Evolutionary conservation across 2,113 vertebrate species (phyloP).

Genomic region (Numida meleagris): DNA sequence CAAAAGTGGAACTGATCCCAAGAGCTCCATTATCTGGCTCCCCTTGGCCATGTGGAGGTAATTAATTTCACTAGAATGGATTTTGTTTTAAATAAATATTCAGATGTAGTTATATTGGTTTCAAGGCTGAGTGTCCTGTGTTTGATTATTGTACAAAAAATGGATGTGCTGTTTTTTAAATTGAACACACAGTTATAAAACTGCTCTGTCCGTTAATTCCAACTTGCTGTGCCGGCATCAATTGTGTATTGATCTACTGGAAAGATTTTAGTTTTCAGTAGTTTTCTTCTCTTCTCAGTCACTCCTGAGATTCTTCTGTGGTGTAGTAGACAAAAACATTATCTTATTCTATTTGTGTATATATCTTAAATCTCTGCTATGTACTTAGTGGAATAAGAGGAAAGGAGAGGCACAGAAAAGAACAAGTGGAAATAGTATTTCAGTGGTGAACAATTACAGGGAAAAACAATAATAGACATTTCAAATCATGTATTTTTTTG

Average conservation of each 20-base stretch:
- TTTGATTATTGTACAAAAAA: constrained; percentile 22
- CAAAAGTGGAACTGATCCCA: not conserved
- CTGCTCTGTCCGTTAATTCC: not conserved
- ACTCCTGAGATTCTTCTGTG: not conserved
- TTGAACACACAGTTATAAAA: not conserved
- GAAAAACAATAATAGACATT: not conserved
- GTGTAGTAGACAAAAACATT: not conserved
- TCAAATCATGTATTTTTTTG: not conserved
- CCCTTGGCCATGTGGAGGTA: not conserved
- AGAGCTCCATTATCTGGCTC: not conserved
- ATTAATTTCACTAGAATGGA: not conserved
- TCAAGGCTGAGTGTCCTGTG: not conserved
- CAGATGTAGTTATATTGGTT: not conserved
- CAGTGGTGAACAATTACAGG: not conserved
- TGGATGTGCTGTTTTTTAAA: not conserved
- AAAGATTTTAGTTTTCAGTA: not conserved
- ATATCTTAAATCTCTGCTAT: not conserved
- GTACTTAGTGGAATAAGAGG: not conserved
- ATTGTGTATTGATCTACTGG: constrained; percentile 12
- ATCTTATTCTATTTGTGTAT: not conserved
- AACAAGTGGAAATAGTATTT: not conserved
- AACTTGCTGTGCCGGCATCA: not conserved
- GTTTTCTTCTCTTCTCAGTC: not conserved
- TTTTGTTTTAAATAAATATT: constrained; percentile 29
- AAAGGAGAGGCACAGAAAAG: not conserved